A percentile compares a stretch with the other conserved stretches of the same genome.
phyloP scores from a whole-genome alignment of 92 coral and sea anemone genomes.

The Pocillopora grandis region DNA sequence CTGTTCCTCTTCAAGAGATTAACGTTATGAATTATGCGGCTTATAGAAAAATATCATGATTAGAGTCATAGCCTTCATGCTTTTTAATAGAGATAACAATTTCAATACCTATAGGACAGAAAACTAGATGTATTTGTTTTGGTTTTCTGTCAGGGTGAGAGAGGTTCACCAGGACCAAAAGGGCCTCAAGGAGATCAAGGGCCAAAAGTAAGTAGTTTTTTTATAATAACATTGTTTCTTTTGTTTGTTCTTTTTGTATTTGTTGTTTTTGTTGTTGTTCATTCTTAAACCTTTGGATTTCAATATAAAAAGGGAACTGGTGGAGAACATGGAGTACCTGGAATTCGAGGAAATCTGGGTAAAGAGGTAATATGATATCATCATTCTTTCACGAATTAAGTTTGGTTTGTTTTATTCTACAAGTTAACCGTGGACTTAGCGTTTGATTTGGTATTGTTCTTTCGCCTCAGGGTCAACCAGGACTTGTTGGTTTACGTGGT shows the following conservation, averaged over 20 bases:
- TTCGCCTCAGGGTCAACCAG: slow-evolving; percentile 26
- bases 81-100: too few relatives aligned
- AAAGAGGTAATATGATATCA: slow-evolving; percentile 48
- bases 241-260: too few relatives aligned
- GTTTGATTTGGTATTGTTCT: neutral
- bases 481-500: slow-evolving; percentile 29
- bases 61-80: too few relatives aligned
- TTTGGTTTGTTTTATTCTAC: neutral
- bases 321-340: slow-evolving; percentile 65
- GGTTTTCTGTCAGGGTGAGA: slow-evolving; percentile 57
- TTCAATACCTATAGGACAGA: too few relatives aligned
- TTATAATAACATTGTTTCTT: neutral
- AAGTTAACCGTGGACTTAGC: neutral
- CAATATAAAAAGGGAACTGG: slow-evolving; percentile 52
- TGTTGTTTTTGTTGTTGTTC: too few relatives aligned
- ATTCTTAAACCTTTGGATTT: too few relatives aligned
- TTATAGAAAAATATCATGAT: too few relatives aligned
- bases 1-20: too few relatives aligned
- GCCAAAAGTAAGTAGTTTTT: slow-evolving; percentile 38
- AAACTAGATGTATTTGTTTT: neutral
- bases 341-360: slow-evolving; percentile 70
- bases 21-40: too few relatives aligned
- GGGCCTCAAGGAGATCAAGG: slow-evolving; percentile 71
- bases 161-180: slow-evolving; percentile 69
- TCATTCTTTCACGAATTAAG: neutral